Base-by-base conservation (phyloP, 2,797 vertebrate species). In the Chelon labrosus region DNA sequence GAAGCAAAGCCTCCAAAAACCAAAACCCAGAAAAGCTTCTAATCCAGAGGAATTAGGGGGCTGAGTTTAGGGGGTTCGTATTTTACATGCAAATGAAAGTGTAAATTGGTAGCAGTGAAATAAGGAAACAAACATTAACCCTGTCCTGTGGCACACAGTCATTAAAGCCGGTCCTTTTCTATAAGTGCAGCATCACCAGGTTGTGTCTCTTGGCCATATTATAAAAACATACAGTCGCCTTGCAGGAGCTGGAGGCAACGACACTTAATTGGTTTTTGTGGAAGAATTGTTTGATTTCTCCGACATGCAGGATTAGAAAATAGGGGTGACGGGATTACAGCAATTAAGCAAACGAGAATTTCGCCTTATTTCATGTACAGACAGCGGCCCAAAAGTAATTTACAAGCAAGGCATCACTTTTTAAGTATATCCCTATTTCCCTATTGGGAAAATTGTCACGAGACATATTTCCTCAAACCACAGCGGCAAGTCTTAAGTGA, bases 41-140 rank as follows among this genome's bases (percentile, higher is more conserved):
- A 67, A 86, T 72, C 79, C 75, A 38, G 1, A n/a, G 58, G 38
- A 80, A 55, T 64, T 56, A 44, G 17, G 38, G n/a, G 52, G 44
- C n/a, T 50, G 41, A 56, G 35, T 68, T 56, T 52, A 3, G 31
- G 44, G 16, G 5, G 49, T 57, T 79, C 68, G 9, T 56, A 50
- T 72, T 87, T 77, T 73, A 79, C 14, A 75, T 85, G 67, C 53
- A 79, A 79, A 83, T 82, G 60, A 65, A 79, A 53, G 12, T 64
- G 39, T 64, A 69, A 80, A 85, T 68, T 82, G 66, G 58, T 41
- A 52, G 62, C 61, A 57, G 35, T 57, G 56, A 56, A 76, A 65
- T 77, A 78, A 75, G 70, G 20, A 80, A 50, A 39, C 52, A 49
- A 52, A 65, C 27, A 38, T 49, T 70, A n/a, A 35, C 19, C 35